Percentiles rank a stretch among this genome's conserved stretches.
Evolutionary conservation across 2,888 invertebrate genomes (phyloP).

Genomic region (Micropterix aruncella): DNA sequence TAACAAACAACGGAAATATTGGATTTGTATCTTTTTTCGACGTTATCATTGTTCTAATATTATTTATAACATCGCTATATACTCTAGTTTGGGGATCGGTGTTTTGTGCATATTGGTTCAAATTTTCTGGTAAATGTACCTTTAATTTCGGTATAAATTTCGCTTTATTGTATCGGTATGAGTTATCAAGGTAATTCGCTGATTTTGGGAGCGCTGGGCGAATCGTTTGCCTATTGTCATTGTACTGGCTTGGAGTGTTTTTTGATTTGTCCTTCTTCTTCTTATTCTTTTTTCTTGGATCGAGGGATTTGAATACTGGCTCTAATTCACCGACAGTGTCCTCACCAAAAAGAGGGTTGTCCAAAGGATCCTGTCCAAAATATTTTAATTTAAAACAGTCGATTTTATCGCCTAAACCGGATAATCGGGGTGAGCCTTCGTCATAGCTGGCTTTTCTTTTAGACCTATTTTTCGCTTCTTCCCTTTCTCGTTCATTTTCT

Average conservation of each 20-base stretch:
- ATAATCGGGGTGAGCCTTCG: conserved; percentile 31
- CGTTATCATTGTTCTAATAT: conserved; percentile 19
- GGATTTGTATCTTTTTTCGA: background rate
- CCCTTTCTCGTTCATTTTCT: conserved; percentile 19
- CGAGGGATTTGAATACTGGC: conserved; percentile 21
- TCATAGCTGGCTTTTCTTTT: conserved; percentile 17
- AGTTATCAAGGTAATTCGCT: too few relatives aligned
- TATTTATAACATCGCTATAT: conserved; percentile 33
- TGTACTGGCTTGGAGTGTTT: conserved; percentile 1
- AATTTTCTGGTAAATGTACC: conserved; percentile 7
- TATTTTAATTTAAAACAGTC: conserved; percentile 61
- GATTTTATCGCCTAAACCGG: conserved; percentile 55
- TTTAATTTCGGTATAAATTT: background rate
- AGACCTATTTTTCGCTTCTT: conserved; percentile 17
- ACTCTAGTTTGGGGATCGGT: conserved; percentile 27
- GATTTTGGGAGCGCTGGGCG: conserved; percentile 2
- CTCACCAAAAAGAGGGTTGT: conserved; percentile 58
- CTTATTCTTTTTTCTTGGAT: conserved; percentile 15
- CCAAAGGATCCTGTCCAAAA: conserved; percentile 60
- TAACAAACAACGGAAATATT: background rate
- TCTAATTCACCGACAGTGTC: conserved; percentile 33
- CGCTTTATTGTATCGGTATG: background rate
- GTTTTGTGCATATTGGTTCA: conserved; percentile 20
- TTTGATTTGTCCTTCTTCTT: conserved; percentile 8
- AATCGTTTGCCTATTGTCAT: background rate